These are phyloP conservation scores for Hybognathus amarus DNA, from an alignment of 2,797 vertebrate genomes.

Conservation along the genomic window DNA sequence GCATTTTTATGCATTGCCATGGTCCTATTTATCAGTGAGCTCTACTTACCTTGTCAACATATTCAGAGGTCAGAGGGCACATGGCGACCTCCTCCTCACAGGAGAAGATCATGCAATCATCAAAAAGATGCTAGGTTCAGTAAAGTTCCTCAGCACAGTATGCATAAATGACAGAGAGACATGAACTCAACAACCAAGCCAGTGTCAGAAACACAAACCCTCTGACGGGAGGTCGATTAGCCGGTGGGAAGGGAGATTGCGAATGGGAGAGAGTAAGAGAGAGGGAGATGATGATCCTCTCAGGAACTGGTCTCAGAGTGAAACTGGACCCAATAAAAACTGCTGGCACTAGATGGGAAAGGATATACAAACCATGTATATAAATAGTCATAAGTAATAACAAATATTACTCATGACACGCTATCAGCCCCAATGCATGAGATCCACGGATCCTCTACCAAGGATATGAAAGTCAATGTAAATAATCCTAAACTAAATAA, in stretches of 20 bases:
- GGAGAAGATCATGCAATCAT: slow-evolving; percentile 7
- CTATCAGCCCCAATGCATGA: slow-evolving; percentile 38
- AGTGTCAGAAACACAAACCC: background rate
- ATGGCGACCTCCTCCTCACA: slow-evolving; percentile 47
- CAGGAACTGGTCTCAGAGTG: slow-evolving; percentile 39
- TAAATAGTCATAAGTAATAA: too few species aligned
- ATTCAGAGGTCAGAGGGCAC: slow-evolving; percentile 46
- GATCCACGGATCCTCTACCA: background rate
- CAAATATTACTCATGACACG: background rate
- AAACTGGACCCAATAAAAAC: slow-evolving; percentile 56
- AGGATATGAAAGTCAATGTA: slow-evolving; percentile 1
- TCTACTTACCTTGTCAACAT: slow-evolving; percentile 57
- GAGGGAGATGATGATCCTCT: background rate
- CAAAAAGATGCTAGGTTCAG: slow-evolving; percentile 18
- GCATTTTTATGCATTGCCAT: background rate
- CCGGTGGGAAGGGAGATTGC: slow-evolving; percentile 8
- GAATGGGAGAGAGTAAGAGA: background rate
- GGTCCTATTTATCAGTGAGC: background rate
- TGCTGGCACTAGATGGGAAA: slow-evolving; percentile 42
- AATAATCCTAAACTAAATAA: background rate
- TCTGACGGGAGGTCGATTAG: background rate
- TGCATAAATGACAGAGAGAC: background rate
- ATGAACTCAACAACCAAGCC: background rate
- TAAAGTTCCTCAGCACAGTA: background rate
- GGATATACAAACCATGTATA: slow-evolving; percentile 56